A percentile compares a stretch with the other conserved stretches of the same genome.
Conservation (phyloP, 2,113 vertebrate species). For the Forbesichthys agassizii region DNA sequence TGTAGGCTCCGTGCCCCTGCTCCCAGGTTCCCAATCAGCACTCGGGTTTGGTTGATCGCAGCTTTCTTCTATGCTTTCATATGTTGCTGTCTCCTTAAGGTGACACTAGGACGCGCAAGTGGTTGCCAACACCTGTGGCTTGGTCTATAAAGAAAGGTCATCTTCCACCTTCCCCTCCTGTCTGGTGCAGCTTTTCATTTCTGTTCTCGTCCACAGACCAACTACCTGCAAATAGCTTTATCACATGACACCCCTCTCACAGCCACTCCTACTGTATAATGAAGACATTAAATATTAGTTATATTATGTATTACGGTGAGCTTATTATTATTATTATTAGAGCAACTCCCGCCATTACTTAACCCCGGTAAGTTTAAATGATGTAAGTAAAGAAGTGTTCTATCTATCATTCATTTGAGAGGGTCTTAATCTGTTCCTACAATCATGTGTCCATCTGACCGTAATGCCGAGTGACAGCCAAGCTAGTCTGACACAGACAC, state of each 20-base stretch:
- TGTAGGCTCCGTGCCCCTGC: no score
- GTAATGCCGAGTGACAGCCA: conserved; percentile 22
- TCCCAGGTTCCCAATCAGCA: no score
- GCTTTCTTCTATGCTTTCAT: no score
- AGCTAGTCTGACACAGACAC: conserved; percentile 29
- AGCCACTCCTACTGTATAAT: no score
- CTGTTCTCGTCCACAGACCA: not conserved
- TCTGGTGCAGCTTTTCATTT: not conserved
- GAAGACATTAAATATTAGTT: no score
- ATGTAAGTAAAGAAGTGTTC: not conserved
- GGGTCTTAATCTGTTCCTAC: not conserved
- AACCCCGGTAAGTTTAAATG: not conserved
- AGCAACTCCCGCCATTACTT: not conserved
- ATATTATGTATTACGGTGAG: no score
- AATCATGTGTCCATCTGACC: not conserved
- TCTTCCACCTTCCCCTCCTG: not conserved
- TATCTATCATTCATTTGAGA: not conserved
- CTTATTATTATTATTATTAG: no score
- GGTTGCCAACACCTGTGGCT: not conserved
- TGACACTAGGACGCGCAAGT: not conserved
- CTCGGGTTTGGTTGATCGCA: not conserved
- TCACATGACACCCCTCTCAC: not conserved
- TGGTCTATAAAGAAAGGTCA: not conserved
- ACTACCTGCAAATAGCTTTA: not conserved
- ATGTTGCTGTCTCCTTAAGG: not conserved